Percentiles rank a stretch among this genome's conserved stretches.
Conservation (phyloP, 1,140 invertebrate species). For the Conus ventricosus region DNA sequence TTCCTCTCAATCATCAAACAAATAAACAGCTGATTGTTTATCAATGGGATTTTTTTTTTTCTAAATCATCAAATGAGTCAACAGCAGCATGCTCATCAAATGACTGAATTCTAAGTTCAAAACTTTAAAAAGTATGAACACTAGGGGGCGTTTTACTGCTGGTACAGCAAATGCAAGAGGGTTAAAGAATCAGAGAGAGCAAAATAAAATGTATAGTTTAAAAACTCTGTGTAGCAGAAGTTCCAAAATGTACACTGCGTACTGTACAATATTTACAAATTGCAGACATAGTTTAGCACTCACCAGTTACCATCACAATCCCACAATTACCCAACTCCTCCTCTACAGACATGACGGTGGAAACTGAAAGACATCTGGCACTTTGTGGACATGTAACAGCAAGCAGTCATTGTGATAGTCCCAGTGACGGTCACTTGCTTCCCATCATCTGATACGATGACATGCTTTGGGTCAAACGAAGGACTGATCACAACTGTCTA, state of each 20-base stretch:
- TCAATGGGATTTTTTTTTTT: too few relatives aligned
- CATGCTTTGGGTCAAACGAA: not conserved
- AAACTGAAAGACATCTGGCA: slow-evolving; percentile 31
- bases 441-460: not conserved
- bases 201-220: too few relatives aligned
- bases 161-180: too few relatives aligned
- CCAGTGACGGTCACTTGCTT: not conserved
- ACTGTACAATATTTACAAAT: not conserved
- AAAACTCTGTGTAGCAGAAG: too few relatives aligned
- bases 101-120: too few relatives aligned
- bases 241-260: not conserved
- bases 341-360: not conserved
- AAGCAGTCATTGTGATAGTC: not conserved
- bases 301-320: not conserved
- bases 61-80: too few relatives aligned
- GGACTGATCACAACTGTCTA: not conserved
- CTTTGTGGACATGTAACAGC: not conserved
- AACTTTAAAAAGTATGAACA: too few relatives aligned
- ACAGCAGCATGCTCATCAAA: too few relatives aligned
- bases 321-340: not conserved
- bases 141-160: too few relatives aligned
- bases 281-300: not conserved
- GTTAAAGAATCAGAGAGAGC: too few relatives aligned
- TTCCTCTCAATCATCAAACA: too few relatives aligned
- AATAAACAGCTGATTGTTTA: too few relatives aligned